phyloP scores from a whole-genome alignment of 2,888 invertebrate genomes.

The Dynastes maya region DNA sequence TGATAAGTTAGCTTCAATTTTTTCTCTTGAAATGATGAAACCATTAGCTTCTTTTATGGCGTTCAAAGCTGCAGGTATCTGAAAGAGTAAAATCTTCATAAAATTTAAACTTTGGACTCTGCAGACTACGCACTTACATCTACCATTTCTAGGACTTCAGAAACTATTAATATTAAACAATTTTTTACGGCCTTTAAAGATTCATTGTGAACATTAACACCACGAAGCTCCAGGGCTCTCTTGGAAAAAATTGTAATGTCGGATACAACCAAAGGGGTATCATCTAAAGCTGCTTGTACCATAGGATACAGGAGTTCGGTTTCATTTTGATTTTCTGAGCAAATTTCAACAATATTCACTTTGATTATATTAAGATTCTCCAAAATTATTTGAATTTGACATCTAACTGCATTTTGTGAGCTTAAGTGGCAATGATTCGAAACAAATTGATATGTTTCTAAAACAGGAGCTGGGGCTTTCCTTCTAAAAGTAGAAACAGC shows the following conservation, averaged over 20 bases:
- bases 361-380: slow-evolving; percentile 80
- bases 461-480: slow-evolving; percentile 79
- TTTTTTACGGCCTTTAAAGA: slow-evolving; percentile 69
- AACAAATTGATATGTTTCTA: slow-evolving; percentile 84
- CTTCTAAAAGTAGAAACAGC: slow-evolving; percentile 83
- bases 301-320: slow-evolving; percentile 70
- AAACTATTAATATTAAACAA: slow-evolving; percentile 59
- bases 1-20: slow-evolving; percentile 5
- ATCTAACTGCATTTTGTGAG: slow-evolving; percentile 70
- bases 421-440: slow-evolving; percentile 71
- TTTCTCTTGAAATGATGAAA: slow-evolving; percentile 49
- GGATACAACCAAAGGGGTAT: slow-evolving; percentile 80
- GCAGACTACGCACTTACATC: background rate
- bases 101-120: slow-evolving; percentile 60
- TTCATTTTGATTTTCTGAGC: slow-evolving; percentile 18
- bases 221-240: slow-evolving; percentile 70
- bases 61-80: slow-evolving; percentile 8
- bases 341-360: slow-evolving; percentile 74
- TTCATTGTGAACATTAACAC: slow-evolving; percentile 76
- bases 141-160: slow-evolving; percentile 5
- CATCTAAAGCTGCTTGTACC: slow-evolving; percentile 76
- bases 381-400: slow-evolving; percentile 79
- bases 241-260: slow-evolving; percentile 76
- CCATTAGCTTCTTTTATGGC: slow-evolving; percentile 34
- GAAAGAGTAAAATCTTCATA: background rate